phyloP scores from a whole-genome alignment of 92 coral and sea anemone species.

The Heliopora coerulea region DNA sequence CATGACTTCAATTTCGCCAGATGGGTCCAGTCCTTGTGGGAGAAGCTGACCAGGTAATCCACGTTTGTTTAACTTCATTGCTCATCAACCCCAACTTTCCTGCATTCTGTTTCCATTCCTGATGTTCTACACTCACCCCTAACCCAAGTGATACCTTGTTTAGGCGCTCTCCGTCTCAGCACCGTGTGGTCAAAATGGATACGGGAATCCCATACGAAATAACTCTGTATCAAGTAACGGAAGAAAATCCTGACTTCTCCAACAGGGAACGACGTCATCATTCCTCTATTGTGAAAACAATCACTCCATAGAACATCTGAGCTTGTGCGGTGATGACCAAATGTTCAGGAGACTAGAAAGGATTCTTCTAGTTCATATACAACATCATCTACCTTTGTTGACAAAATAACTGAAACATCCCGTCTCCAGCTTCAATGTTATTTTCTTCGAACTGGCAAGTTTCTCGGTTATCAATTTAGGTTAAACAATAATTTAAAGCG shows the following conservation, averaged over 20 bases:
- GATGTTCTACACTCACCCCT: not conserved
- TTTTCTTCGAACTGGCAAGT: no score
- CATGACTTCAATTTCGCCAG: constrained; percentile 82
- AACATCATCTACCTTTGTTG: no score
- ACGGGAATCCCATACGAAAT: constrained; percentile 89
- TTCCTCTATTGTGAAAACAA: constrained; percentile 84
- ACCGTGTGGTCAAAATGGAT: constrained; percentile 72
- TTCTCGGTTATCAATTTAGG: no score
- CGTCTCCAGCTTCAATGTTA: no score
- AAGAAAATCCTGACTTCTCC: constrained; percentile 97
- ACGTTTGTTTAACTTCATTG: not conserved
- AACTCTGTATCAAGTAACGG: constrained; percentile 87
- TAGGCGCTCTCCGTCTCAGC: constrained; percentile 80
- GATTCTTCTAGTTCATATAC: not conserved
- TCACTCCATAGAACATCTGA: constrained; percentile 70
- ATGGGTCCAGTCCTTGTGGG: constrained; percentile 97
- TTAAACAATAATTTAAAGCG: no score
- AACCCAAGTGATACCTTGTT: not conserved
- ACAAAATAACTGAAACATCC: no score
- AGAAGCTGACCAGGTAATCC: constrained; percentile 71
- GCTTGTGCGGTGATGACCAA: no score
- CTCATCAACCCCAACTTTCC: no score
- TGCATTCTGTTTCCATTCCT: not conserved
- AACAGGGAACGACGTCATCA: constrained; percentile 94
- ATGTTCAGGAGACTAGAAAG: no score